Evolutionary conservation across 2,113 vertebrate species (phyloP).

Genomic region (Heptranchias perlo): DNA sequence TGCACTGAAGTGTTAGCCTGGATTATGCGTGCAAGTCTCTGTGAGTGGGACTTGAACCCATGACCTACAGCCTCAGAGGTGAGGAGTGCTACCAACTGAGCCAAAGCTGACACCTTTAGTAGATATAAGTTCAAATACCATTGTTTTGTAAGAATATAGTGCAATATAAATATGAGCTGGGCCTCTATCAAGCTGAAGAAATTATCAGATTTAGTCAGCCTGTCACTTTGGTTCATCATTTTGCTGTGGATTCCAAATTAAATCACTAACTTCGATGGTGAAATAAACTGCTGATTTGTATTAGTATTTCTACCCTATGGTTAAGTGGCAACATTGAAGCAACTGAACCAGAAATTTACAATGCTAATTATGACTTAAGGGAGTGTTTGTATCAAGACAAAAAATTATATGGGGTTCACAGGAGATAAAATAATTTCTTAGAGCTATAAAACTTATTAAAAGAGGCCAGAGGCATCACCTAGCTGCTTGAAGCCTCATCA

Average conservation of each 20-base stretch:
- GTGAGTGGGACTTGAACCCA: too few species aligned
- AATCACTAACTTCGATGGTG: background rate
- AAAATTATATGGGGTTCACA: constrained; percentile 41
- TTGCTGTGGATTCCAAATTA: background rate
- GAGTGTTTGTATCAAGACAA: background rate
- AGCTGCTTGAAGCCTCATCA: constrained; percentile 66
- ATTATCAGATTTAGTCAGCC: background rate
- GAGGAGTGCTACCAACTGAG: too few species aligned
- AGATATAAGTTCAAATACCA: too few species aligned
- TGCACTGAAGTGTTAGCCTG: too few species aligned
- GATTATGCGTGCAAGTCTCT: too few species aligned
- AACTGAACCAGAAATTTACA: background rate
- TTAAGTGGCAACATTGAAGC: background rate
- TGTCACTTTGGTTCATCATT: background rate
- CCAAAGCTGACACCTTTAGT: too few species aligned
- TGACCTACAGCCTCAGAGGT: too few species aligned
- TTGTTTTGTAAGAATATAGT: background rate
- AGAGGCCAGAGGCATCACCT: constrained; percentile 60
- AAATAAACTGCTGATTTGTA: background rate
- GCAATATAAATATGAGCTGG: background rate
- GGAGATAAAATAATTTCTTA: constrained; percentile 66
- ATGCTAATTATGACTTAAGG: background rate
- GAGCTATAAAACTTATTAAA: constrained; percentile 70
- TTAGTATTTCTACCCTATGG: background rate
- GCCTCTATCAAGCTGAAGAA: background rate